Base-by-base conservation (phyloP, 1,140 invertebrate genomes). In the Stegodyphus dumicola region DNA sequence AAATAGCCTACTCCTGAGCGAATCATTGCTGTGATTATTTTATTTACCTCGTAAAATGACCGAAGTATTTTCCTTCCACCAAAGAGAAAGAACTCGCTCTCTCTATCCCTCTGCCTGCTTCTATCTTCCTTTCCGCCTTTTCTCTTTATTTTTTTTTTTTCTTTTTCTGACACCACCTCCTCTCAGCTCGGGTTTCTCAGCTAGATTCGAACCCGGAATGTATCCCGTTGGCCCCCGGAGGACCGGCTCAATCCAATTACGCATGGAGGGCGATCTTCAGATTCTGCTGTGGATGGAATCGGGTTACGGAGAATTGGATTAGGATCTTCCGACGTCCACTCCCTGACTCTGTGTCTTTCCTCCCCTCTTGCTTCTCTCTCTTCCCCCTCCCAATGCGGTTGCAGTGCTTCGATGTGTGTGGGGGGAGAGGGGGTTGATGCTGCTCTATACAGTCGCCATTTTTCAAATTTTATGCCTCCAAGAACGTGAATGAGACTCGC, bases 281-380 rank as follows among this genome's bases (percentile, higher is more conserved):
- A 78, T 78, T 78, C 65, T 66, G 33, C n/a, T 54, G 49, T 52
- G 65, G 77, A 67, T 17, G 65, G 77, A 78, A 78, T 78, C 77
- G 77, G 77, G 77, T 78, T 78, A 78, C 77, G 60, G 7, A 33
- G 66, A 78, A 78, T 78, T 78, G 65, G 77, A 78, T 78, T 78
- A 78, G 33, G 7, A 56, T 65, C 74, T 64, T 18, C 74, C 10
- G 15, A 10, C 66, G 18, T 67, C 70, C 70, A 52, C 70, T 11
- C 48, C 49, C 70, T 5, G 33, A 33, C 33, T 33, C 33, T 33
- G 33, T 33, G 33, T 33, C 33, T 13, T 13, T 15, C 48, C 48
- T 13, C 6, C 10, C n/a, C n/a, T 15, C 18, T 53, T 51, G 15
- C n/a, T 67, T 17, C 17, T 65, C 54, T 78, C 53, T 64, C 13